Evolutionary conservation across 2,797 vertebrate species (phyloP).

Genomic region (Dromococcyx pavoninus): DNA sequence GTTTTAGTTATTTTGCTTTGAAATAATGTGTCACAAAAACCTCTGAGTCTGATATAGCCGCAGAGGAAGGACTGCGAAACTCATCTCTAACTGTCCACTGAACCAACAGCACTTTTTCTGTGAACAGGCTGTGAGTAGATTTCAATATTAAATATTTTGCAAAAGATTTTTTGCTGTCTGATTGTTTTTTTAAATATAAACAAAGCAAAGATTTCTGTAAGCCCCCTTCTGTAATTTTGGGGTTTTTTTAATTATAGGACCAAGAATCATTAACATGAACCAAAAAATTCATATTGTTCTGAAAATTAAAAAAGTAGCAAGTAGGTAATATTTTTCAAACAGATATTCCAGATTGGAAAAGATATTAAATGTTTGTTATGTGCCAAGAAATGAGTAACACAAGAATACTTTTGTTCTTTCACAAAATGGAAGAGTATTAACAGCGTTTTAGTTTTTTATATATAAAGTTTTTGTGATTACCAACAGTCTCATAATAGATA

Average conservation of each 20-base stretch:
- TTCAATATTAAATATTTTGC: background rate
- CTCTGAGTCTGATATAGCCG: background rate
- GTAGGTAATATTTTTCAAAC: background rate
- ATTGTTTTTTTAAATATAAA: background rate
- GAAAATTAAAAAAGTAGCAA: background rate
- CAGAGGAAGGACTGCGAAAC: background rate
- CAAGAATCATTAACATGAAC: background rate
- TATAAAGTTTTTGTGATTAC: background rate
- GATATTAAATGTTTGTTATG: background rate
- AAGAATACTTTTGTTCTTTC: background rate
- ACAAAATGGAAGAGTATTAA: constrained; percentile 5
- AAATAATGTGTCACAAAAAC: background rate
- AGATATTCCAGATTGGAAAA: constrained; percentile 24
- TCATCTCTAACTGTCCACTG: background rate
- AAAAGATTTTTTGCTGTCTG: background rate
- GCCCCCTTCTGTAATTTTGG: background rate
- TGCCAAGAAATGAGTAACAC: constrained; percentile 12
- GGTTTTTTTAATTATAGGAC: background rate
- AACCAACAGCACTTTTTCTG: background rate
- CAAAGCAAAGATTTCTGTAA: background rate
- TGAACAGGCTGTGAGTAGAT: background rate
- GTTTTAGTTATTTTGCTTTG: background rate
- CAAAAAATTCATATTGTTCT: background rate
- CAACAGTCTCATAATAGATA: background rate
- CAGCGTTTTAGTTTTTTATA: background rate